Conservation (phyloP, 1,140 invertebrate species). For the Polypedilum vanderplanki region DNA sequence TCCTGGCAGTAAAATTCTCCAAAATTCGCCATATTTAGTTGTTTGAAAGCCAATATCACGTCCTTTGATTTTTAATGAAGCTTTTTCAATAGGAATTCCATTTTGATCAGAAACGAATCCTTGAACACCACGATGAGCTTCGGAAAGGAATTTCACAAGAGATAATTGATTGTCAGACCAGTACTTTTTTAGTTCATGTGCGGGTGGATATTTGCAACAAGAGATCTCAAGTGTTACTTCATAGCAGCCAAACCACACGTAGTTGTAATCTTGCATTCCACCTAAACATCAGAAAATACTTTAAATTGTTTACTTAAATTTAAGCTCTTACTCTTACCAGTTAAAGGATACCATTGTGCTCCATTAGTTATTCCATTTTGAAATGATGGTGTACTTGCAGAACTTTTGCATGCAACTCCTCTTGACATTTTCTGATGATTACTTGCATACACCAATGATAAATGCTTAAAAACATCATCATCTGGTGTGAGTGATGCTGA, state of each 20-base stretch:
- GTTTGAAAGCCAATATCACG: slow-evolving; percentile 82
- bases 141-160: slow-evolving; percentile 76
- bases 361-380: slow-evolving; percentile 85
- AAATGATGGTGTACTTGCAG: slow-evolving; percentile 60
- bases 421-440: slow-evolving; percentile 82
- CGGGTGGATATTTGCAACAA: slow-evolving; percentile 91
- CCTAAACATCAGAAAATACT: background rate
- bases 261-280: slow-evolving; percentile 96
- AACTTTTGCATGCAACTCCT: slow-evolving; percentile 67
- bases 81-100: slow-evolving; percentile 74
- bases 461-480: slow-evolving; percentile 86
- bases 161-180: slow-evolving; percentile 94
- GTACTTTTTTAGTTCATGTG: slow-evolving; percentile 75
- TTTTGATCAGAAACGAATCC: slow-evolving; percentile 79
- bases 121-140: slow-evolving; percentile 75
- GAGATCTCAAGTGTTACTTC: slow-evolving; percentile 96
- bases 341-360: slow-evolving; percentile 85
- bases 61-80: slow-evolving; percentile 73
- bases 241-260: slow-evolving; percentile 96
- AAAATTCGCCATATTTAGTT: slow-evolving; percentile 89
- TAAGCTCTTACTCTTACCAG: slow-evolving; percentile 48
- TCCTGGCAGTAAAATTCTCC: slow-evolving; percentile 79
- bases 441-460: slow-evolving; percentile 81
- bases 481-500: slow-evolving; percentile 80
- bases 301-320: background rate